Evolutionary conservation across 2,888 invertebrate genomes (phyloP), one percentile per base, ranked within the genome.

Genomic region (Mesorhabditis belari): DNA sequence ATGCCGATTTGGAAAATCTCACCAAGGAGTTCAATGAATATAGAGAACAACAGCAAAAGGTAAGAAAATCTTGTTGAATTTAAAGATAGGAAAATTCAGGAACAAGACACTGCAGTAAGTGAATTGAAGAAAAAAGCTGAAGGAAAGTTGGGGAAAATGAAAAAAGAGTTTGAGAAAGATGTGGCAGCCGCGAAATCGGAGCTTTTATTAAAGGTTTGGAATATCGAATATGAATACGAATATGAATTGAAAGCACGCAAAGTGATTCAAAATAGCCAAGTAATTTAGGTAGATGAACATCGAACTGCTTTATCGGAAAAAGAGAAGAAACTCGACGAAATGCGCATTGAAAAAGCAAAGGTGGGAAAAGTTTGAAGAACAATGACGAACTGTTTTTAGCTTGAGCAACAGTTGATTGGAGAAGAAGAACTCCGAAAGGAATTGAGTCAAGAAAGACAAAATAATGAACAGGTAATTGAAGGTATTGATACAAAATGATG

Each of bases 111-210:
- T 0, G 62, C 61, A 0, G 58, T 62, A 24, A 44, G 52, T 5
- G 66, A 69, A 6, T 24, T 63, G 58, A 62, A 66, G 23, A 6
- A 49, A 21, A 67, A 66, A 49, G 64, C 63, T 17, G 71, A 73
- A 25, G 62, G 61, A 49, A 61, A 64, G 25, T 52, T 67, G 19
- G 58, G 58, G 21, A 73, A 67, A 44, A 53, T 65, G 28, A 68
- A 66, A 35, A 53, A 61, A 35, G 35, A 4, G n/a, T 44, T 49
- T 25, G 64, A 65, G 27, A 55, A 58, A 23, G 65, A 67, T 23
- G 60, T 55, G 29, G 49, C 61, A 17, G 57, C 60, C 3, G 58
- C 60, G 17, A 64, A 62, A 49, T 61, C 66, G 3, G 63, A 66
- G 44, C 52, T 63, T n/a, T 56, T 63, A 53, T 54, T 63, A 12